These are phyloP conservation scores for Apoda limacodes DNA, from an alignment of 2,888 invertebrate genomes.

Conservation along the genomic window DNA sequence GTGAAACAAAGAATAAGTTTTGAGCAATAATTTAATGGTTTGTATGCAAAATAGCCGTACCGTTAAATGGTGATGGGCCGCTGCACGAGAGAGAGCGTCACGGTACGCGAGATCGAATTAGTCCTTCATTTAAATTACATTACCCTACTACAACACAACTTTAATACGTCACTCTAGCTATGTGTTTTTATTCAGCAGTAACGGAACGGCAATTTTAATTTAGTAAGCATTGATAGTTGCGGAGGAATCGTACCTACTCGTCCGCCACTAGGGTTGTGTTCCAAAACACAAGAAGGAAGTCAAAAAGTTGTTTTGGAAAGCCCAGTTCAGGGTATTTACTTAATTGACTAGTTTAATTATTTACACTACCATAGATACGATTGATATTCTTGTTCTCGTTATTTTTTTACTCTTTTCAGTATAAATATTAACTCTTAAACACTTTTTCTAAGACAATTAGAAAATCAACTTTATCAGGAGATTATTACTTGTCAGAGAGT, in stretches of 20 bases:
- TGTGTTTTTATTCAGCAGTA: slow-evolving; percentile 39
- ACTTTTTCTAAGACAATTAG: too few relatives aligned
- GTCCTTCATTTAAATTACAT: slow-evolving; percentile 67
- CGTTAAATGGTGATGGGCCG: slow-evolving; percentile 66
- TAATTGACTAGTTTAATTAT: too few relatives aligned
- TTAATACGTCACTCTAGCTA: slow-evolving; percentile 40
- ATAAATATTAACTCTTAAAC: too few relatives aligned
- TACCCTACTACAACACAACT: slow-evolving; percentile 46
- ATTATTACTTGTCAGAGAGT: too few relatives aligned
- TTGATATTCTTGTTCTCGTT: too few relatives aligned
- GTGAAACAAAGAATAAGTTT: slow-evolving; percentile 68
- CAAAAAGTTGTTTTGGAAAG: too few relatives aligned
- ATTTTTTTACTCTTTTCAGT: too few relatives aligned
- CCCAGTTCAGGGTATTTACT: too few relatives aligned
- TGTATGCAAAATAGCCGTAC: slow-evolving; percentile 67
- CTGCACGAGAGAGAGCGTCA: slow-evolving; percentile 60
- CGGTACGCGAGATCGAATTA: slow-evolving; percentile 61
- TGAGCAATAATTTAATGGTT: slow-evolving; percentile 69
- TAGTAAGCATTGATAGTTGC: slow-evolving; percentile 38
- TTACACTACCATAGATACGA: too few relatives aligned
- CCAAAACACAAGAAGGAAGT: too few relatives aligned
- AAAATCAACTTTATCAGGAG: too few relatives aligned
- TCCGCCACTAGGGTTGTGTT: too few relatives aligned
- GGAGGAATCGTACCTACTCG: slow-evolving; percentile 35
- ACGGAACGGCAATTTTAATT: slow-evolving; percentile 29